Percentiles rank a stretch among this genome's conserved stretches.
These are phyloP conservation scores for Heliornis fulica DNA, from an alignment of 2,113 vertebrate species.

Conservation along the genomic window DNA sequence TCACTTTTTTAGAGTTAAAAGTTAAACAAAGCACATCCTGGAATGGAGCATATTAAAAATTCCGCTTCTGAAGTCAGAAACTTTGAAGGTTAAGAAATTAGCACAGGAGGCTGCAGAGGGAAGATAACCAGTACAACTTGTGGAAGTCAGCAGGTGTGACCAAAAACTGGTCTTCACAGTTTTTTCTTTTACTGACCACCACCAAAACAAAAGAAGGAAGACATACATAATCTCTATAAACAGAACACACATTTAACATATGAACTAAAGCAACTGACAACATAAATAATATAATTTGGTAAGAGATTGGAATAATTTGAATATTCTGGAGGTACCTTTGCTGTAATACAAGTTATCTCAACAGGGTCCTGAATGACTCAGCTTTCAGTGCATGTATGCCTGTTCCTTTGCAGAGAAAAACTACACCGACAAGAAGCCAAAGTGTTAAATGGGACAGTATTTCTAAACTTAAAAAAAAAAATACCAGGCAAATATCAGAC, in stretches of 20 bases:
- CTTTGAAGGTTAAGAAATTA: background rate
- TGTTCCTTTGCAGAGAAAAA: slow-evolving; percentile 36
- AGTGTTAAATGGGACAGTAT: slow-evolving; percentile 22
- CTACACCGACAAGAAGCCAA: background rate
- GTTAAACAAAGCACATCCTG: background rate
- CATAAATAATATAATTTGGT: background rate
- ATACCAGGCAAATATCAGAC: slow-evolving; percentile 3
- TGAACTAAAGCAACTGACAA: background rate
- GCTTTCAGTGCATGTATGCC: background rate
- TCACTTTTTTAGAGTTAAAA: background rate
- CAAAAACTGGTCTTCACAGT: background rate
- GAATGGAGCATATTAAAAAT: background rate
- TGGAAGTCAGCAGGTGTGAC: background rate
- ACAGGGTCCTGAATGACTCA: background rate
- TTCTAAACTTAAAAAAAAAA: slow-evolving; percentile 31
- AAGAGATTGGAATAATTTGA: background rate
- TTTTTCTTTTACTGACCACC: background rate
- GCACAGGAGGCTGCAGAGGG: background rate
- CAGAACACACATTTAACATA: background rate
- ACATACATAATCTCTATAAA: background rate
- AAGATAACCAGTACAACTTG: background rate
- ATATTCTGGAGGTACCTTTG: background rate
- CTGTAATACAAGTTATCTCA: background rate
- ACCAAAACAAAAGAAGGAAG: background rate
- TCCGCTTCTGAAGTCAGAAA: background rate